These are phyloP conservation scores for Perodicticus potto DNA, from an alignment of 2,797 vertebrate genomes.

Conservation along the genomic window DNA sequence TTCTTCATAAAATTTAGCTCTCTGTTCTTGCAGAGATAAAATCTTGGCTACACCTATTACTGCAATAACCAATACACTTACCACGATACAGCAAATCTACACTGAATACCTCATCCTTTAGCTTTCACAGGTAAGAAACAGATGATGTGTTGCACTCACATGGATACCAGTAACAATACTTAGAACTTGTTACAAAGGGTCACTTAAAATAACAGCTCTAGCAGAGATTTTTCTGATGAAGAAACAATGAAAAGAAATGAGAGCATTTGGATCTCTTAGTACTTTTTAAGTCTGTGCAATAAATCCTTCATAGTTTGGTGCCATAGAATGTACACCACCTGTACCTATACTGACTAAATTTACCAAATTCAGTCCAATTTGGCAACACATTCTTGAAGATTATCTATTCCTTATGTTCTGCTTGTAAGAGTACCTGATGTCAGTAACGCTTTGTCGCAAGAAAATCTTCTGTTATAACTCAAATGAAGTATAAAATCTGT, in stretches of 20 bases:
- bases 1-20: background rate
- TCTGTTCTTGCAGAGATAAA: background rate
- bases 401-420: background rate
- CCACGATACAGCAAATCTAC: background rate
- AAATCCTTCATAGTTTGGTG: background rate
- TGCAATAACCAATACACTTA: background rate
- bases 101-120: background rate
- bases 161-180: background rate
- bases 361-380: background rate
- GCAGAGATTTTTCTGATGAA: background rate
- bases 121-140: background rate
- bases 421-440: background rate
- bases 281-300: background rate
- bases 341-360: background rate
- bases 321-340: background rate
- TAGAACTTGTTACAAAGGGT: background rate
- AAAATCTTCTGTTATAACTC: background rate
- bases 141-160: background rate
- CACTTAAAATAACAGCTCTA: background rate
- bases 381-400: background rate
- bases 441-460: background rate
- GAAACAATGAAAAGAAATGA: background rate
- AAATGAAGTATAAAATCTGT: background rate
- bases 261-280: background rate
- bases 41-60: background rate